Percentiles rank a stretch among this genome's conserved stretches.
phyloP scores from a whole-genome alignment of 2,797 vertebrate genomes.

The Kryptolebias ocellatus region DNA sequence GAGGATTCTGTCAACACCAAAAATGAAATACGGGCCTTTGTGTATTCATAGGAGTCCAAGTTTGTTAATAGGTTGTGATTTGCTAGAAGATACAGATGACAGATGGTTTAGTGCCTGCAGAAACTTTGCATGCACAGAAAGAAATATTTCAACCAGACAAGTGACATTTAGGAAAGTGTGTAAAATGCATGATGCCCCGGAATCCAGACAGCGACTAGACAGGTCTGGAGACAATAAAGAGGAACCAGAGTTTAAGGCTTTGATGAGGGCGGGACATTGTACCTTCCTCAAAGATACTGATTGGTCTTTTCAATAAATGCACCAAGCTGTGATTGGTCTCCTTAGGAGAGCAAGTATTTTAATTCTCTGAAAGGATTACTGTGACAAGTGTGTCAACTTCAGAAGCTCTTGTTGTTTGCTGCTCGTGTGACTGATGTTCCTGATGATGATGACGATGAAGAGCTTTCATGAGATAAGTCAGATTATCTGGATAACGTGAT shows the following conservation, averaged over 20 bases:
- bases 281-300: constrained; percentile 21
- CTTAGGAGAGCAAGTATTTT: not conserved
- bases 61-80: constrained; percentile 18
- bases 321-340: constrained; percentile 34
- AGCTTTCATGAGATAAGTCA: constrained; percentile 2
- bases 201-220: constrained; percentile 29
- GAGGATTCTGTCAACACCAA: not conserved
- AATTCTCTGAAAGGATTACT: constrained; percentile 43
- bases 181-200: constrained; percentile 1
- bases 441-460: not conserved
- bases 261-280: constrained; percentile 9
- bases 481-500: constrained; percentile 2
- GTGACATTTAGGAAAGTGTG: constrained; percentile 4
- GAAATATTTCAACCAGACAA: constrained; percentile 11
- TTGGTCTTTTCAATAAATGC: constrained; percentile 42
- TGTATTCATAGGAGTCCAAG: not conserved
- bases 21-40: constrained; percentile 1
- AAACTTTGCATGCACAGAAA: constrained; percentile 38
- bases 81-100: constrained; percentile 26
- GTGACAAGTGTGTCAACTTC: constrained; percentile 44
- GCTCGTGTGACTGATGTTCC: constrained; percentile 12
- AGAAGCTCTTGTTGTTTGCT: constrained; percentile 3
- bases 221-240: constrained; percentile 38
- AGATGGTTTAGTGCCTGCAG: constrained; percentile 17
- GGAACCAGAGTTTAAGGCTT: constrained; percentile 41